Evolutionary conservation across 2,888 invertebrate genomes (phyloP), one percentile per base, ranked within the genome.

Genomic region (Stomorhina lunata): DNA sequence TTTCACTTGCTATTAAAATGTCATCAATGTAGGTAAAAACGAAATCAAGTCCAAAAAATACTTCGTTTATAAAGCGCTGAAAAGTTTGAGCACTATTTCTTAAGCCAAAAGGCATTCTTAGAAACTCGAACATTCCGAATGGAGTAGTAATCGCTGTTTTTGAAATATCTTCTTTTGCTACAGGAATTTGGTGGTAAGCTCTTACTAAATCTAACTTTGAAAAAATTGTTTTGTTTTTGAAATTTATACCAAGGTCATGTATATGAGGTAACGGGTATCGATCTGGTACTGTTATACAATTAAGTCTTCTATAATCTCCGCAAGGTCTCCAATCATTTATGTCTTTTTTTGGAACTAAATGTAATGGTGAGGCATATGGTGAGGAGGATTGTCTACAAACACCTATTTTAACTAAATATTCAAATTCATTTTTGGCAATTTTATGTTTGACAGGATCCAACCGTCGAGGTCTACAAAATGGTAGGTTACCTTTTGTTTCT

Each of bases 81-180:
- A 34, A 34, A 32, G 57, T 57, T 25, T 55, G 55, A 29, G 55
- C 55, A 55, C 55, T 55, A n/a, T n/a, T n/a, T n/a, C n/a, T n/a
- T n/a, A n/a, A n/a, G n/a, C n/a, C n/a, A n/a, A n/a, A n/a, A n/a
- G 29, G 5, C 55, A 55, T 55, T 5, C 55, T 29, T n/a, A 17
- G n/a, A 10, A 55, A 32, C 22, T 55, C 55, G 29, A 55, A 55
- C 55, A 55, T 55, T n/a, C 55, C 29, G 17, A 55, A 55, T 1
- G 29, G 55, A 1, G 55, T 32, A 10, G 29, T 29, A n/a, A 55
- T 55, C n/a, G 55, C 55, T 27, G 55, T 55, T 32, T 55, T 55
- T 10, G 6, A 27, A 4, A 27, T 55, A 25, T 55, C 27, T 10
- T 32, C 29, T 55, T 55, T 15, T 15, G 29, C 29, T 15, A 55